Evolutionary conservation across 2,797 vertebrate species (phyloP), one percentile per base, ranked within the genome.

Genomic region (Sebastes jordani): DNA sequence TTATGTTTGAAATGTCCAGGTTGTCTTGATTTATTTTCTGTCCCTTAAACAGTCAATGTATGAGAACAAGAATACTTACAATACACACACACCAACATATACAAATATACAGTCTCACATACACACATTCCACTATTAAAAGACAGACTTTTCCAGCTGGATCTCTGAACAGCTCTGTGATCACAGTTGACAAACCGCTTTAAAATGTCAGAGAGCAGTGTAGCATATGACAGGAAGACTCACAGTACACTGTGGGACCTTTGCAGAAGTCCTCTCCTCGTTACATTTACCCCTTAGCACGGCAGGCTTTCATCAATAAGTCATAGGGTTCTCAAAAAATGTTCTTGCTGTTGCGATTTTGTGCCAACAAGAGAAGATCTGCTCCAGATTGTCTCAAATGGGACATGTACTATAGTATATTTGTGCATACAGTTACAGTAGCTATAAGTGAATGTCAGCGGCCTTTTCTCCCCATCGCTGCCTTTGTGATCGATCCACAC

Each of bases 121-220:
- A 54, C 30, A 87, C 71, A 63, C 67, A 63, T 60, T 27, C 20
- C 14, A 34, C 23, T 36, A 38, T 32, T 42, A 59, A 46, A 66
- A 58, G 18, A 69, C 59, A 16, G 25, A 18, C 34, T 20, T 82
- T 74, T 38, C 25, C 52, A 23, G 67, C 69, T 61, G 58, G 34
- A 62, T 73, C 56, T 81, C 42, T 70, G 63, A 83, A 54, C 36
- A 62, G 49, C n/a, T 64, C 23, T 68, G 72, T 82, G 79, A 85
- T 76, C 82, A 74, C 65, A 70, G 80, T 80, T 85, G 86, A 85
- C 71, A 80, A 76, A 81, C 58, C 0, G 20, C 74, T 76, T 81
- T 62, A 71, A 73, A 69, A 76, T 76, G 80, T 83, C 80, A 76
- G 32, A 70, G 58, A 84, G 76, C 89, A 86, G 78, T 16, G 73